Percentiles rank a stretch among this genome's conserved stretches.
Conservation (phyloP, 92 coral and sea anemone species). For the Virgularia gustaviana region DNA sequence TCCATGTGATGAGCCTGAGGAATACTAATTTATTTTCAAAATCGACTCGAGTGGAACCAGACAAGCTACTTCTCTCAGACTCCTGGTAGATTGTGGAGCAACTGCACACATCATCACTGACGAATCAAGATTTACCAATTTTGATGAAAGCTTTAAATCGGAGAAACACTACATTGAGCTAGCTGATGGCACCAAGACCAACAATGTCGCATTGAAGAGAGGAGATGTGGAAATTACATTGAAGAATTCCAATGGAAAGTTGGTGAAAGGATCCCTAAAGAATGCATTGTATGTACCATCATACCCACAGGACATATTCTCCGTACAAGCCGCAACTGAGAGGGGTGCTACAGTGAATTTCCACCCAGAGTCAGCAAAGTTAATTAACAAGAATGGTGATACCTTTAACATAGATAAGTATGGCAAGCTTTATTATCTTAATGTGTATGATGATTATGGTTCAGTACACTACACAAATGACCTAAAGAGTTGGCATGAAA, state of each 20-base stretch:
- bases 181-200: slow-evolving; percentile 41
- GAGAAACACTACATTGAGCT: slow-evolving; percentile 43
- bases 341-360: slow-evolving; percentile 42
- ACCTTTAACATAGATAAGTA: slow-evolving; percentile 38
- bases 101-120: slow-evolving; percentile 41
- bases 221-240: slow-evolving; percentile 44
- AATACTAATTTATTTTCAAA: background rate
- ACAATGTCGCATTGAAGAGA: slow-evolving; percentile 47
- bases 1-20: background rate
- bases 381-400: slow-evolving; percentile 47
- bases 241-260: slow-evolving; percentile 41
- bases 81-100: slow-evolving; percentile 42
- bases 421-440: slow-evolving; percentile 41
- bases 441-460: slow-evolving; percentile 31
- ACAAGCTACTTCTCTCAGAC: background rate
- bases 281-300: slow-evolving; percentile 43
- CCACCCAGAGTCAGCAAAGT: slow-evolving; percentile 37
- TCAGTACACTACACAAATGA: slow-evolving; percentile 24
- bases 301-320: slow-evolving; percentile 45
- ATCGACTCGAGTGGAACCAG: slow-evolving; percentile 1
- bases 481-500: slow-evolving; percentile 40
- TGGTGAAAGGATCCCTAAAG: slow-evolving; percentile 38
- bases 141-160: slow-evolving; percentile 40
- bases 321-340: slow-evolving; percentile 54
- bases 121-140: slow-evolving; percentile 36